These are phyloP conservation scores for Ciconia stormi DNA, from an alignment of 2,113 vertebrate genomes.

Conservation along the genomic window DNA sequence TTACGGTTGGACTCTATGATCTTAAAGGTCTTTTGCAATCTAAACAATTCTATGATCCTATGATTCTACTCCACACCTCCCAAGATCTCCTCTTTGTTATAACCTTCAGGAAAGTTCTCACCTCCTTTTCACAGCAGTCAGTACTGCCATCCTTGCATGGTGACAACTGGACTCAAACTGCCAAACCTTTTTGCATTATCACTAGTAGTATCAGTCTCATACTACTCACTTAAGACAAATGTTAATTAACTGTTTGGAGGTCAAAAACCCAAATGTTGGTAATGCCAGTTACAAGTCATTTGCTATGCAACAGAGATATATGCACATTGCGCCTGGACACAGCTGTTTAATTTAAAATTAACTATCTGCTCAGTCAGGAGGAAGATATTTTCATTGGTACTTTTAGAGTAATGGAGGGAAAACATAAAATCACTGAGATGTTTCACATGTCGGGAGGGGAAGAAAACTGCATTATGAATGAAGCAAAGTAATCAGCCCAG, in stretches of 20 bases:
- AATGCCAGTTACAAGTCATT: not conserved
- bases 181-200: not conserved
- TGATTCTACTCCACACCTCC: not conserved
- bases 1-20: not conserved
- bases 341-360: conserved; percentile 46
- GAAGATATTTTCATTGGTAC: not conserved
- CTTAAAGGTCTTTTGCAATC: not conserved
- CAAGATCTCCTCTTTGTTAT: not conserved
- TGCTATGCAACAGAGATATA: not conserved
- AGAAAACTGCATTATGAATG: not conserved
- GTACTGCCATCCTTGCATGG: not conserved
- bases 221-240: not conserved
- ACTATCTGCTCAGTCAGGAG: not conserved
- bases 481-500: not conserved
- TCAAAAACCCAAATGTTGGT: not conserved
- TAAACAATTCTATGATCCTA: not conserved
- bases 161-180: not conserved
- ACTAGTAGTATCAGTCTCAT: not conserved
- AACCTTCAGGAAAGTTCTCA: not conserved
- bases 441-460: not conserved
- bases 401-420: not conserved
- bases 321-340: not conserved
- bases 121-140: fast-evolving
- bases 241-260: not conserved
- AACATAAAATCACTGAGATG: not conserved